Evolutionary conservation across 2,797 vertebrate genomes (phyloP).

Genomic region (Lophotriccus pileatus): DNA sequence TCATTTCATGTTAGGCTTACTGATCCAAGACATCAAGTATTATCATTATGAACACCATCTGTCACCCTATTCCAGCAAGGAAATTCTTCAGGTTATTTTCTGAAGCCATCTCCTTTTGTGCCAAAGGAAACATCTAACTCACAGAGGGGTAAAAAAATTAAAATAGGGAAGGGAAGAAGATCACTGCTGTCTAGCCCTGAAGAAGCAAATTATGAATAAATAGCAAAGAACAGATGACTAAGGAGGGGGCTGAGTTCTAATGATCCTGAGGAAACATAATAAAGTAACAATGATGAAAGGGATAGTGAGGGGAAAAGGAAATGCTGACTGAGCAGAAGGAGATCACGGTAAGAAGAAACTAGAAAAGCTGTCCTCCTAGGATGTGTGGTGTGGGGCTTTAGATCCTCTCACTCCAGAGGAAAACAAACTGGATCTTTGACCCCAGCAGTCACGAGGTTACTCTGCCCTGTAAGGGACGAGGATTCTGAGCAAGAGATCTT

Average conservation of each 20-base stretch:
- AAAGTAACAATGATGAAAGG: conserved; percentile 15
- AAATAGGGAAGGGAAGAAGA: background rate
- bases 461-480: background rate
- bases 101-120: conserved; percentile 5
- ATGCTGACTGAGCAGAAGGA: conserved; percentile 42
- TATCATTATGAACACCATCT: conserved; percentile 50
- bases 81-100: conserved; percentile 44
- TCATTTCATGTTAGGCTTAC: conserved; percentile 36
- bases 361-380: background rate
- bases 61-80: conserved; percentile 10
- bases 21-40: conserved; percentile 40
- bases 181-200: background rate
- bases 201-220: background rate
- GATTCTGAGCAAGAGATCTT: background rate
- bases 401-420: background rate
- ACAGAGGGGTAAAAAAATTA: background rate
- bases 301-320: conserved; percentile 40
- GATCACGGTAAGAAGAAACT: background rate
- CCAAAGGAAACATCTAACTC: conserved; percentile 13
- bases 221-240: background rate
- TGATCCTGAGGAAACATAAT: background rate
- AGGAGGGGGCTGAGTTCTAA: background rate
- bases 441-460: background rate
- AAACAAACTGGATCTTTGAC: background rate
- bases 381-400: background rate